phyloP scores from a whole-genome alignment of 2,888 invertebrate species.

The Epirrhoe tristata region DNA sequence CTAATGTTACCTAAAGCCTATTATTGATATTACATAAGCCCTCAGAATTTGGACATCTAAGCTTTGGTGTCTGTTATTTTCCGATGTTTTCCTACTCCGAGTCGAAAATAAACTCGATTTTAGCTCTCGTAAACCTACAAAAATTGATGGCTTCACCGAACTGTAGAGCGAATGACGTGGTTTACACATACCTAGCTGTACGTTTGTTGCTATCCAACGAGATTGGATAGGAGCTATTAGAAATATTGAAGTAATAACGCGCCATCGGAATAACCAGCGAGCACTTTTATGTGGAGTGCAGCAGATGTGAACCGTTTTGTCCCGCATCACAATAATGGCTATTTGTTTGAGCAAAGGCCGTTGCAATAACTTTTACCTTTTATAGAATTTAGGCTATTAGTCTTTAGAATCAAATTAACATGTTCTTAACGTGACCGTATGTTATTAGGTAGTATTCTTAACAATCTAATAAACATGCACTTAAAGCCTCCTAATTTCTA shows the following conservation, averaged over 20 bases:
- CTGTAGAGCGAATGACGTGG: constrained; percentile 27
- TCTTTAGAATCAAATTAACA: neutral
- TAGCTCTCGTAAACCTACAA: constrained; percentile 26
- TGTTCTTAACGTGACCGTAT: neutral
- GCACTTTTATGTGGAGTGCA: constrained; percentile 41
- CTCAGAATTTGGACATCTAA: neutral
- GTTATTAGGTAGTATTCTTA: neutral
- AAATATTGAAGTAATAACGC: constrained; percentile 71
- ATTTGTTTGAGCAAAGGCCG: constrained; percentile 37
- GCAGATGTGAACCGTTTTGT: constrained; percentile 33
- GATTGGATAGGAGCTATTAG: constrained; percentile 74
- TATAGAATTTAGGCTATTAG: neutral
- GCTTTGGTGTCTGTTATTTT: neutral
- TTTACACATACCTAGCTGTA: constrained; percentile 25
- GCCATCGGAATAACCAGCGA: constrained; percentile 42
- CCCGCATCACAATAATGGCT: constrained; percentile 27
- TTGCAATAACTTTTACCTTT: constrained; percentile 30
- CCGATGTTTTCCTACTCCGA: neutral
- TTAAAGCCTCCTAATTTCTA: too few species aligned
- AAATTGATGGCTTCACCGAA: constrained; percentile 26
- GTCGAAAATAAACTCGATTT: constrained; percentile 23
- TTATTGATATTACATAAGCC: neutral
- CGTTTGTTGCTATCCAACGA: constrained; percentile 52
- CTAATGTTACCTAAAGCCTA: neutral
- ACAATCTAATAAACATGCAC: too few species aligned